A percentile compares a stretch with the other conserved stretches of the same genome.
phyloP scores from a whole-genome alignment of 2,113 vertebrate species.

The Puma concolor region DNA sequence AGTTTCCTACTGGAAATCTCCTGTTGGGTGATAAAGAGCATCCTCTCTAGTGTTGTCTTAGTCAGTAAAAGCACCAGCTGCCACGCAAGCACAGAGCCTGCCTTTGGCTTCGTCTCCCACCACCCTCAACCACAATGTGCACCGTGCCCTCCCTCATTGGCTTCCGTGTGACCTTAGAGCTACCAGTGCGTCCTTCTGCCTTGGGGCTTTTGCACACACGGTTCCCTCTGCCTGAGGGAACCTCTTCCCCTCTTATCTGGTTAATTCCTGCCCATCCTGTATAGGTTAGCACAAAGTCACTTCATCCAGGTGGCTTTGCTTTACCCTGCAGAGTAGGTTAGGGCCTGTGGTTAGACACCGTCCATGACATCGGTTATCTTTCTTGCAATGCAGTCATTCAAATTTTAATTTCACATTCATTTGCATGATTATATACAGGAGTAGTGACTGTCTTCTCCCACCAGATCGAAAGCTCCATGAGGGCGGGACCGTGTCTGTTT shows the following conservation, averaged over 20 bases:
- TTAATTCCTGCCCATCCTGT: too few species aligned
- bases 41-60: background rate
- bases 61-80: background rate
- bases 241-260: background rate
- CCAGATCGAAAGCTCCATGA: background rate
- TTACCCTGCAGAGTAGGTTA: background rate
- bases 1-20: background rate
- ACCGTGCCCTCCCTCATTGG: accelerated
- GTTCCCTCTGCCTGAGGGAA: background rate
- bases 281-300: background rate
- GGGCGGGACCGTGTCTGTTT: background rate
- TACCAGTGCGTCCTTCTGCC: accelerated
- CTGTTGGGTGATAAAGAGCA: background rate
- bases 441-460: background rate
- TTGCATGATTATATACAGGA: background rate
- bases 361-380: background rate
- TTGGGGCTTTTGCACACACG: background rate
- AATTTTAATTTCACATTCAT: background rate
- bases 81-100: accelerated
- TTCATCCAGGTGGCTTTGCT: background rate
- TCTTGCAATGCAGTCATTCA: background rate
- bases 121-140: accelerated
- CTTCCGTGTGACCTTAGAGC: background rate
- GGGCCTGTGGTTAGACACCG: background rate
- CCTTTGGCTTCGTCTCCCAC: background rate